A percentile compares a stretch with the other conserved stretches of the same genome.
Conservation (phyloP, 2,797 vertebrate genomes). For the Hephaestus fuliginosus region DNA sequence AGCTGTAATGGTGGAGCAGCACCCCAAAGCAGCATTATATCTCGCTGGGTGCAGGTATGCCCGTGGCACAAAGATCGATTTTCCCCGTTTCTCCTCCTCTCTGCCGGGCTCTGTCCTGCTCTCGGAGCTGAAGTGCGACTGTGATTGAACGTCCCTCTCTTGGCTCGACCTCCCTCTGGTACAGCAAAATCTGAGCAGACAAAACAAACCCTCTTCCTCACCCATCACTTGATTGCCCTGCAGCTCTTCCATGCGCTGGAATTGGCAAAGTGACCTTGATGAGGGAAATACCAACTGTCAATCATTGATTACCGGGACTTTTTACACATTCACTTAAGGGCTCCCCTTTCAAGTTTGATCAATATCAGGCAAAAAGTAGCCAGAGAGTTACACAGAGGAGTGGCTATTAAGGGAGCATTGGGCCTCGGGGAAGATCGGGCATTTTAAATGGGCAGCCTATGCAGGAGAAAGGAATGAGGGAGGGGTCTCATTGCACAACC, state of each 20-base stretch:
- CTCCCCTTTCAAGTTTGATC: constrained; percentile 81
- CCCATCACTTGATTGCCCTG: constrained; percentile 67
- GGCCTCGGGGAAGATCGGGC: constrained; percentile 41
- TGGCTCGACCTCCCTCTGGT: constrained; percentile 56
- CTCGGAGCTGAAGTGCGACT: constrained; percentile 45
- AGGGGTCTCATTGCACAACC: constrained; percentile 13
- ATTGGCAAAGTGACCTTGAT: constrained; percentile 80
- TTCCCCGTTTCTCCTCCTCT: constrained; percentile 43
- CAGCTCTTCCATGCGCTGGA: constrained; percentile 62
- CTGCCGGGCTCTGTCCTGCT: constrained; percentile 40
- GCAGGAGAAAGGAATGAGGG: constrained; percentile 8
- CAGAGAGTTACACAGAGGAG: constrained; percentile 50
- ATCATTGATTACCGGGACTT: constrained; percentile 79
- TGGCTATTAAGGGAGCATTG: constrained; percentile 47
- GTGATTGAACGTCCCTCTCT: constrained; percentile 64
- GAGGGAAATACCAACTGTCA: constrained; percentile 75
- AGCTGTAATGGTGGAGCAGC: constrained; percentile 26
- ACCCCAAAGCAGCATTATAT: constrained; percentile 31
- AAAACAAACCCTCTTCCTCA: constrained; percentile 60
- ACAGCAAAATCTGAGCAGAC: constrained; percentile 54
- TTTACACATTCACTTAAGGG: constrained; percentile 78
- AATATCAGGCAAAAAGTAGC: constrained; percentile 76
- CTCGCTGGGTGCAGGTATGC: constrained; percentile 5
- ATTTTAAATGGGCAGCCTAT: constrained; percentile 47
- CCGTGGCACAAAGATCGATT: constrained; percentile 43